Evolutionary conservation across 2,113 vertebrate genomes (phyloP).

Genomic region (Rafetus swinhoei): DNA sequence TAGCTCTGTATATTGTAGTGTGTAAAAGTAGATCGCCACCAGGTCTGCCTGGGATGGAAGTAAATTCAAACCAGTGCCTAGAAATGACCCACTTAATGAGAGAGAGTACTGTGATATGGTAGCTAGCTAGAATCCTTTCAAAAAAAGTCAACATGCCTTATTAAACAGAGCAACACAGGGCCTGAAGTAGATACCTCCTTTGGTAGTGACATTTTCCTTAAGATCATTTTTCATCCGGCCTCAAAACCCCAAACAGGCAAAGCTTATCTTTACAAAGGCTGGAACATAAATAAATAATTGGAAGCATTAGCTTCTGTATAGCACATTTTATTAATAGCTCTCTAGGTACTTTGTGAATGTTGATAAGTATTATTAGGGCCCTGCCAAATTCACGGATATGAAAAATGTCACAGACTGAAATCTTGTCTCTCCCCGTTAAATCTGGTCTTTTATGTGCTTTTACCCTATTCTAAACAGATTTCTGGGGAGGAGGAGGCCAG

Average conservation of each 20-base stretch:
- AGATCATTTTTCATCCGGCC: not conserved
- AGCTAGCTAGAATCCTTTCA: slow-evolving; percentile 1
- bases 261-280: not conserved
- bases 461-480: too few relatives aligned
- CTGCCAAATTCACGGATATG: too few relatives aligned
- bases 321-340: not conserved
- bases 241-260: not conserved
- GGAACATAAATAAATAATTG: not conserved
- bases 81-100: slow-evolving; percentile 22
- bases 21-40: slow-evolving; percentile 42
- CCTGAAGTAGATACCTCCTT: slow-evolving; percentile 13
- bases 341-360: not conserved
- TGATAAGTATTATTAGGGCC: not conserved
- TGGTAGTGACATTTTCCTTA: not conserved
- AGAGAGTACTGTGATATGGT: not conserved
- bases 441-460: too few relatives aligned
- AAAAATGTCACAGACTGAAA: too few relatives aligned
- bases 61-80: slow-evolving; percentile 22
- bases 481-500: too few relatives aligned
- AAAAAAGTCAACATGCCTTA: not conserved
- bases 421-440: too few relatives aligned
- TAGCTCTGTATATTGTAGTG: slow-evolving; percentile 16
- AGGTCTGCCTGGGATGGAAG: not conserved
- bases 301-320: not conserved
- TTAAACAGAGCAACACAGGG: rapidly evolving